A percentile compares a stretch with the other conserved stretches of the same genome.
Conservation (phyloP, 2,113 vertebrate species). For the Chelonoidis abingdonii region DNA sequence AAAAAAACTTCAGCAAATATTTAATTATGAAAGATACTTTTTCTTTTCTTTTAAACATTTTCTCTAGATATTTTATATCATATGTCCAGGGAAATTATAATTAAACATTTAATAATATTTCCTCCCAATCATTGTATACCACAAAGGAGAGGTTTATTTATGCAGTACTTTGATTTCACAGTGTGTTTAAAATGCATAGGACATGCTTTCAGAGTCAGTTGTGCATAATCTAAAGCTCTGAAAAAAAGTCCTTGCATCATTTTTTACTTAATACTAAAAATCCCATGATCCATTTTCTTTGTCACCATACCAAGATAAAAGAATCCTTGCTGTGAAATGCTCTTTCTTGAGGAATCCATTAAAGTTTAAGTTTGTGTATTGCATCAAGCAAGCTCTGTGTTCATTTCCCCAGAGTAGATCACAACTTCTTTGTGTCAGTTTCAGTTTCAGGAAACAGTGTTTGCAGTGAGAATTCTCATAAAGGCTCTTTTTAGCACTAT, state of each 20-base stretch:
- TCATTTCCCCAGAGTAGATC: conserved; percentile 61
- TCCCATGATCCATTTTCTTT: conserved; percentile 42
- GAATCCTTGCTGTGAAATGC: conserved; percentile 29
- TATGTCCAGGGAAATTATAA: background rate
- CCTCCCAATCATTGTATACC: background rate
- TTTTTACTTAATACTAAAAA: conserved; percentile 55
- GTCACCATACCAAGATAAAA: conserved; percentile 59
- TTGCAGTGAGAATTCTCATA: background rate
- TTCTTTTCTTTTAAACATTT: background rate
- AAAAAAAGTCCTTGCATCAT: conserved; percentile 37
- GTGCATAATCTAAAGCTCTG: conserved; percentile 23
- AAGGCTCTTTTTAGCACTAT: background rate
- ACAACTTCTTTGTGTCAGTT: conserved; percentile 65
- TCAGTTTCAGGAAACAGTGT: conserved; percentile 37
- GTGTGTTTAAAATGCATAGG: conserved; percentile 51
- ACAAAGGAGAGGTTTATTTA: conserved; percentile 39
- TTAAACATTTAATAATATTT: background rate
- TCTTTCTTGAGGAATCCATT: conserved; percentile 72
- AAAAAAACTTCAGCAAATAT: background rate
- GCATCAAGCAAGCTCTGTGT: conserved; percentile 4
- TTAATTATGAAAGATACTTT: background rate
- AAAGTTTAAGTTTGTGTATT: conserved; percentile 34
- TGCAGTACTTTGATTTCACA: background rate
- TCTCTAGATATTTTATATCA: background rate
- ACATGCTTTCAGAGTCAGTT: conserved; percentile 40